Evolutionary conservation across 2,113 vertebrate species (phyloP), one percentile per base, ranked within the genome.

Genomic region (Aramus guarauna): DNA sequence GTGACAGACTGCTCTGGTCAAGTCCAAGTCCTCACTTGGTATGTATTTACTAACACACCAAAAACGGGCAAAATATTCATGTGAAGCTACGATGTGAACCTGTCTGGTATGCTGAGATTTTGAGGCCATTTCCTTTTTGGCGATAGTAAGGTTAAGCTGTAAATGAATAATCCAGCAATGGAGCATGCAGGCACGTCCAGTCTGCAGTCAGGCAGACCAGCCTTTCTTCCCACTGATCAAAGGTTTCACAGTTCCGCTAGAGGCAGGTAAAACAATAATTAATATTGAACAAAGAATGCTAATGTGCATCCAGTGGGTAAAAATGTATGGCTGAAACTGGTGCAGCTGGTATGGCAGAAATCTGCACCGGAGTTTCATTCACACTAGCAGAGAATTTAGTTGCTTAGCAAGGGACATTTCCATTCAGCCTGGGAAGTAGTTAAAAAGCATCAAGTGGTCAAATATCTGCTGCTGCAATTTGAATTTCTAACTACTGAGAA

Each of bases 91-190:
- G 26, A 5, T 11, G 27, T 76, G 48, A 77, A 75, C 45, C 73
- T 60, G 48, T 39, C 50, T 81, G 84, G 69, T 79, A 78, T 68
- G 84, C 17, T 43, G 43, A 43, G 48, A 78, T 87, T 91, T 50
- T 50, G 41, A 78, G 69, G 30, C 26, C 16, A 7, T 85, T 95
- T 97, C 58, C 74, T 92, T 52, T 68, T 26, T 34, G 34, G n/a
- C 2, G 1, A 18, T 19, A 5, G 4, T 8, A 27, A 87, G 69
- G 24, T 13, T 32, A 62, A 87, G 17, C 58, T 95, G 92, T 97
- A 85, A 97, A 97, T 97, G 73, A 89, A 29, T 94, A 96, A 97
- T 34, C 53, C 20, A 69, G 37, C 39, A 66, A 20, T 11, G 39
- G 56, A 94, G 83, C 75, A 43, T 17, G 43, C 59, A 79, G 63